Conservation (phyloP, 2,797 vertebrate species). For the Macrochelys suwanniensis region DNA sequence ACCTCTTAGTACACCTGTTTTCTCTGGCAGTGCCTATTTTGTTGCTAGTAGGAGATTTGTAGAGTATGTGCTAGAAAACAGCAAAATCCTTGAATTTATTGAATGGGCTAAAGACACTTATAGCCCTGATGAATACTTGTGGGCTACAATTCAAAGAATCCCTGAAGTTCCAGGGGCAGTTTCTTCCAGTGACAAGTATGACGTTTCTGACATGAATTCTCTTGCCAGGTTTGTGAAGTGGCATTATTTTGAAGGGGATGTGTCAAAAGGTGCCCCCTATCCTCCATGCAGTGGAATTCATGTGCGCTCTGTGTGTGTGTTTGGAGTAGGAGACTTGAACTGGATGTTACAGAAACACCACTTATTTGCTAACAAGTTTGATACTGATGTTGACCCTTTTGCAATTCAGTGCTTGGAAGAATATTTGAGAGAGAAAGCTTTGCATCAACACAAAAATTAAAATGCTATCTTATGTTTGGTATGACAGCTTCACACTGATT, state of each 20-base stretch:
- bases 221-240: constrained; percentile 91
- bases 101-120: constrained; percentile 91
- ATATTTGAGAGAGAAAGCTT: constrained; percentile 87
- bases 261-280: constrained; percentile 83
- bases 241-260: constrained; percentile 85
- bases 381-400: constrained; percentile 83
- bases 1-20: constrained; percentile 84
- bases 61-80: constrained; percentile 81
- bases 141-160: constrained; percentile 92
- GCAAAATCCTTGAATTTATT: constrained; percentile 80
- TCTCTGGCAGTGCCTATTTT: constrained; percentile 92
- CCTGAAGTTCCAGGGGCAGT: constrained; percentile 86
- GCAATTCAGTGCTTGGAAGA: constrained; percentile 90
- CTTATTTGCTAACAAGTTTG: constrained; percentile 95
- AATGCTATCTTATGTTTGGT: not conserved
- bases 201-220: constrained; percentile 87
- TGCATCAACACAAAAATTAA: constrained; percentile 77
- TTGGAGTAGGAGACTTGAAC: constrained; percentile 89
- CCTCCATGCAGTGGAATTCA: constrained; percentile 86
- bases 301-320: constrained; percentile 87
- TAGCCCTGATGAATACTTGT: constrained; percentile 92
- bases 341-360: constrained; percentile 91
- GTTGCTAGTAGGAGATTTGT: constrained; percentile 86
- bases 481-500: not conserved
- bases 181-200: constrained; percentile 84